These are phyloP conservation scores for Polyommatus icarus DNA, from an alignment of 2,888 invertebrate species.

Conservation along the genomic window DNA sequence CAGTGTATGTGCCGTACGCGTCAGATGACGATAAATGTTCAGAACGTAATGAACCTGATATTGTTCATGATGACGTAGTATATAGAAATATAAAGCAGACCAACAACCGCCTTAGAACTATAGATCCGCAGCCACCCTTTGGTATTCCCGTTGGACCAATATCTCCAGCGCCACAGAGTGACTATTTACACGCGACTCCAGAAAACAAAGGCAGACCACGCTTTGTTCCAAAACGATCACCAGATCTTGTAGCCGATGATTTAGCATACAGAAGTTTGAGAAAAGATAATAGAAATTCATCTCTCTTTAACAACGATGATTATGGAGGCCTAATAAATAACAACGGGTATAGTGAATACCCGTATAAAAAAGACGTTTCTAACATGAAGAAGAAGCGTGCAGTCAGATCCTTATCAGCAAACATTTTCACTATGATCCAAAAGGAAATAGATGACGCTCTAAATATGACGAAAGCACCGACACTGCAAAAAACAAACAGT, in stretches of 20 bases:
- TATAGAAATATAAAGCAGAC: slow-evolving; percentile 89
- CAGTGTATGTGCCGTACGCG: slow-evolving; percentile 80
- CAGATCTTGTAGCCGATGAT: slow-evolving; percentile 93
- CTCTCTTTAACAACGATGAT: slow-evolving; percentile 72
- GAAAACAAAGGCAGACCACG: slow-evolving; percentile 81
- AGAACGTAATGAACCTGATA: slow-evolving; percentile 88
- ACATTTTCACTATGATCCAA: slow-evolving; percentile 88
- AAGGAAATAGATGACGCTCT: slow-evolving; percentile 82
- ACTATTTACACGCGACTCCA: slow-evolving; percentile 90
- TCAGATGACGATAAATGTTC: slow-evolving; percentile 76
- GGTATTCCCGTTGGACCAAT: slow-evolving; percentile 94
- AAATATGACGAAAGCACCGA: slow-evolving; percentile 72
- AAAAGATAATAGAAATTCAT: slow-evolving; percentile 85
- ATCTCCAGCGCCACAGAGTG: slow-evolving; percentile 88
- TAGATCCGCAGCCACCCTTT: slow-evolving; percentile 93
- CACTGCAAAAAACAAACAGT: slow-evolving; percentile 82
- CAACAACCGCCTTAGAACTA: slow-evolving; percentile 85
- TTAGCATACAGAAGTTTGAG: slow-evolving; percentile 91
- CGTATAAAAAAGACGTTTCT: slow-evolving; percentile 61
- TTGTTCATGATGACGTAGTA: slow-evolving; percentile 91
- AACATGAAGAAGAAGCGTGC: slow-evolving; percentile 88
- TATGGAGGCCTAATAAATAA: slow-evolving; percentile 74
- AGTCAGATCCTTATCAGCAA: slow-evolving; percentile 90
- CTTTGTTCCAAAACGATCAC: slow-evolving; percentile 84
- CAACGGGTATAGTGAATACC: slow-evolving; percentile 63